Evolutionary conservation across 2,888 invertebrate species (phyloP).

Genomic region (Sarcophaga caerulescens): DNA sequence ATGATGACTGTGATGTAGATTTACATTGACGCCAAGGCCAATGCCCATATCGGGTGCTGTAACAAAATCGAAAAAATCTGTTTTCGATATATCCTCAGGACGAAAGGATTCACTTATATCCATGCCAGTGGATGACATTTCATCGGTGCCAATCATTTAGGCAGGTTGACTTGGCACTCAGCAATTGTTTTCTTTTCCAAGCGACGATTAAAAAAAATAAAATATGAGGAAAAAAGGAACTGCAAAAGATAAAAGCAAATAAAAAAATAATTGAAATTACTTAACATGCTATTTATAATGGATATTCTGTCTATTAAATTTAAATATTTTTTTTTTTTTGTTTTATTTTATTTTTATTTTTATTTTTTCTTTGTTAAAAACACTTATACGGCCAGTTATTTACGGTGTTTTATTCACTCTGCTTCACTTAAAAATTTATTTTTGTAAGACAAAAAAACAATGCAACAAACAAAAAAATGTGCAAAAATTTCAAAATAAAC

Average conservation of each 20-base stretch:
- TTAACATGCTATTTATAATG: slow-evolving; percentile 22
- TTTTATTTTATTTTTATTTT: too few relatives aligned
- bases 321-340: slow-evolving; percentile 6
- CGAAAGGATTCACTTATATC: slow-evolving; percentile 91
- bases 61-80: slow-evolving; percentile 94
- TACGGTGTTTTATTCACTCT: slow-evolving; percentile 15
- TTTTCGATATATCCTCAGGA: slow-evolving; percentile 91
- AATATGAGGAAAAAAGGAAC: neutral
- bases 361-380: slow-evolving; percentile 27
- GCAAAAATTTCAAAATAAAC: slow-evolving; percentile 60
- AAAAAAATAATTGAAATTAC: neutral
- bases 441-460: neutral
- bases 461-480: slow-evolving; percentile 6
- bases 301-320: slow-evolving; percentile 39
- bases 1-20: slow-evolving; percentile 74
- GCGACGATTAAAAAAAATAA: neutral
- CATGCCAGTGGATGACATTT: slow-evolving; percentile 84
- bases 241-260: neutral
- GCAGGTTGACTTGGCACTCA: neutral
- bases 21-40: slow-evolving; percentile 80
- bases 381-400: slow-evolving; percentile 51
- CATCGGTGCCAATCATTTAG: slow-evolving; percentile 81
- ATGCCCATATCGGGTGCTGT: slow-evolving; percentile 88
- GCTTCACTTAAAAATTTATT: slow-evolving; percentile 37
- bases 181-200: neutral